phyloP scores from a whole-genome alignment of 2,888 invertebrate genomes.

The Conops quadrifasciatus region DNA sequence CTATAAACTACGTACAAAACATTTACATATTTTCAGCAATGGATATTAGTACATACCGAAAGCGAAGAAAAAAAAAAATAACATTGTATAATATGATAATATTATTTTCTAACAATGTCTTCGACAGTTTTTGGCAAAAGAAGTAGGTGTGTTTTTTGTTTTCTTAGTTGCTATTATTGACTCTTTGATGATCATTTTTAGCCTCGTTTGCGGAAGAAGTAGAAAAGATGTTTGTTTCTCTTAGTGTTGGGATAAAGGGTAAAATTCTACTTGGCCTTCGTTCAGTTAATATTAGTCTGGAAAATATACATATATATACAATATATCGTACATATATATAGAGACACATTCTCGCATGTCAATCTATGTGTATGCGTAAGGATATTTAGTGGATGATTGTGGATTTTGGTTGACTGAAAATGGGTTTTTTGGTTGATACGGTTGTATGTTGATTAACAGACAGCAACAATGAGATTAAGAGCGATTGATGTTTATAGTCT shows the following conservation, averaged over 20 bases:
- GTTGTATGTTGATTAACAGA: too few species aligned
- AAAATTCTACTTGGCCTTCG: slow-evolving; percentile 64
- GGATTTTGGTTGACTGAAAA: neutral
- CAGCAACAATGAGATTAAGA: too few species aligned
- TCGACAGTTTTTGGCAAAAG: too few species aligned
- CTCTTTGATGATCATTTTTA: neutral
- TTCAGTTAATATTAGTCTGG: slow-evolving; percentile 65
- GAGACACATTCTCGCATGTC: too few species aligned
- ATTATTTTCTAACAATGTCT: too few species aligned
- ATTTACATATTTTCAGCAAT: too few species aligned
- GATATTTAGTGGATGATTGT: neutral
- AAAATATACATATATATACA: slow-evolving; percentile 49
- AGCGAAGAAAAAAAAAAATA: too few species aligned
- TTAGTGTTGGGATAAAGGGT: slow-evolving; percentile 56
- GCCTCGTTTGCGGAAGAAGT: slow-evolving; percentile 6
- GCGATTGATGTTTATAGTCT: too few species aligned
- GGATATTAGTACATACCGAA: too few species aligned
- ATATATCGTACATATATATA: slow-evolving; percentile 26
- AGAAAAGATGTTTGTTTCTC: slow-evolving; percentile 16
- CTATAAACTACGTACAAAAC: too few species aligned
- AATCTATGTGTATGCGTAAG: neutral
- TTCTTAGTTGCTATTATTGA: neutral
- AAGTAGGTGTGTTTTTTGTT: neutral
- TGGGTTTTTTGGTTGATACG: too few species aligned
- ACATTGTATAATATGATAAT: too few species aligned